A percentile compares a stretch with the other conserved stretches of the same genome.
These are phyloP conservation scores for Xanthorhoe designata DNA, from an alignment of 2,888 invertebrate genomes.

Conservation along the genomic window DNA sequence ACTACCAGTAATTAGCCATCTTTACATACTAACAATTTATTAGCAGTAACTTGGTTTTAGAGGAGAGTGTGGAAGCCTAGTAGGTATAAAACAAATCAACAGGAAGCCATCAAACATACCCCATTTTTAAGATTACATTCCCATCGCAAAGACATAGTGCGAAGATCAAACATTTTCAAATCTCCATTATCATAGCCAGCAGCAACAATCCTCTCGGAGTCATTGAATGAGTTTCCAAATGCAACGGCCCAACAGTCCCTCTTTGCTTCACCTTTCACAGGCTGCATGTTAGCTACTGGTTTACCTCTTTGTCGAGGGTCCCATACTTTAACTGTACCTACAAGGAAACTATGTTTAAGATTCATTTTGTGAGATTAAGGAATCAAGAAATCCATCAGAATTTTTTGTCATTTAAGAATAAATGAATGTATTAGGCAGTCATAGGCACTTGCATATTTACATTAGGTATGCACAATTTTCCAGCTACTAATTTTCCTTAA, in stretches of 20 bases:
- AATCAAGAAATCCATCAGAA: too few species aligned
- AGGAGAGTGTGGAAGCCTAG: not conserved
- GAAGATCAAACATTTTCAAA: slow-evolving; percentile 96
- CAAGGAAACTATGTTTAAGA: not conserved
- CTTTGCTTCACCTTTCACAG: slow-evolving; percentile 87
- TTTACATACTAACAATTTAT: too few species aligned
- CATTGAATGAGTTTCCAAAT: slow-evolving; percentile 96
- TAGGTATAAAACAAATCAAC: not conserved
- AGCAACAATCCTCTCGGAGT: slow-evolving; percentile 93
- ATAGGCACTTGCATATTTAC: too few species aligned
- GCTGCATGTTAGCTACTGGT: slow-evolving; percentile 96
- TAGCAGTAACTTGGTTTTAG: too few species aligned
- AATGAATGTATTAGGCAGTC: too few species aligned
- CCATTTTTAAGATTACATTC: slow-evolving; percentile 97
- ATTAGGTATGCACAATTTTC: too few species aligned
- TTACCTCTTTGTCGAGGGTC: slow-evolving; percentile 95
- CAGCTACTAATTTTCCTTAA: too few species aligned
- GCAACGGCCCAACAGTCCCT: slow-evolving; percentile 98
- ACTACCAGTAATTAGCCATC: too few species aligned
- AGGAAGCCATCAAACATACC: slow-evolving; percentile 70
- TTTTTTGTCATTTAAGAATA: too few species aligned
- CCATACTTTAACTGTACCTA: slow-evolving; percentile 96
- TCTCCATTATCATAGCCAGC: slow-evolving; percentile 99
- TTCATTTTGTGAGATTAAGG: too few species aligned
- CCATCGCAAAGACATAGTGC: slow-evolving; percentile 93